Conservation (phyloP, 2,113 vertebrate species). For the Myotis lucifugus region DNA sequence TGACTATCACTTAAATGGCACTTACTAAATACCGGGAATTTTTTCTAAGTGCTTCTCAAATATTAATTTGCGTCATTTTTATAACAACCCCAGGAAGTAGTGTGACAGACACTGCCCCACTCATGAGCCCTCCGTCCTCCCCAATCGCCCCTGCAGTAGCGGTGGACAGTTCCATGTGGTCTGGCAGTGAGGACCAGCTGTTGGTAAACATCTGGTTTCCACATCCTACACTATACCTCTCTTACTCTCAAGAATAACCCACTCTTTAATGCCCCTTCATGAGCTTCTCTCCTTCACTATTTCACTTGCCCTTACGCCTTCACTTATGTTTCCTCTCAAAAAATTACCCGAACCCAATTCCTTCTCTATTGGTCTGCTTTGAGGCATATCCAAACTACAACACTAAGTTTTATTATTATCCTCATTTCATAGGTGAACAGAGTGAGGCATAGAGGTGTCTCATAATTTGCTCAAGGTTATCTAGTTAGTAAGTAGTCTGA, state of each 20-base stretch:
- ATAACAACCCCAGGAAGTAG: not conserved
- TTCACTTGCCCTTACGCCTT: not conserved
- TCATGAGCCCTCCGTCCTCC: rapidly evolving
- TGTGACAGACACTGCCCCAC: not conserved
- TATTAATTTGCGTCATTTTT: not conserved
- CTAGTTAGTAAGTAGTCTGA: not conserved
- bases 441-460: not conserved
- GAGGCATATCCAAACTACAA: not conserved
- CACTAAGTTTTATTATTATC: not conserved
- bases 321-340: not conserved
- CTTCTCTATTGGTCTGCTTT: not conserved
- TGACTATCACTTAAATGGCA: not conserved
- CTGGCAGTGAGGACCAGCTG: not conserved
- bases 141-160: not conserved
- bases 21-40: not conserved
- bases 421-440: not conserved
- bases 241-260: not conserved
- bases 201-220: not conserved
- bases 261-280: not conserved
- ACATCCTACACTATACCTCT: not conserved
- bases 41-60: not conserved
- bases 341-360: not conserved
- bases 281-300: not conserved
- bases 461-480: not conserved
- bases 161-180: not conserved